Evolutionary conservation across 2,888 invertebrate species (phyloP).

Genomic region (Trichopoda pennipes): DNA sequence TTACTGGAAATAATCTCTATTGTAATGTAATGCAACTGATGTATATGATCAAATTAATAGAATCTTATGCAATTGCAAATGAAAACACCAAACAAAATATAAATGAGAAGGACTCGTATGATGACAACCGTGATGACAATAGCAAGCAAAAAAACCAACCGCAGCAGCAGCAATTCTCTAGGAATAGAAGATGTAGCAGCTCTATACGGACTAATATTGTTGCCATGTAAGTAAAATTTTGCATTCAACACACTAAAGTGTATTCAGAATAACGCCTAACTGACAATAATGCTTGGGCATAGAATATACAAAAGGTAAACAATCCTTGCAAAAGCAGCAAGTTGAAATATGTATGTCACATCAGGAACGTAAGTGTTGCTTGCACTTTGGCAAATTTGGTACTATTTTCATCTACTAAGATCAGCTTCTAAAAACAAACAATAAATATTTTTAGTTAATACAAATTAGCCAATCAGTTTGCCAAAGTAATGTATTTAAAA

Average conservation of each 20-base stretch:
- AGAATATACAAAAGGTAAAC: slow-evolving; percentile 15
- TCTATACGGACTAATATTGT: slow-evolving; percentile 45
- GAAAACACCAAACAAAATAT: slow-evolving; percentile 48
- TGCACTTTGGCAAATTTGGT: not conserved
- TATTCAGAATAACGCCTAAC: slow-evolving; percentile 44
- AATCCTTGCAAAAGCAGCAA: slow-evolving; percentile 5
- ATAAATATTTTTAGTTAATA: too few species aligned
- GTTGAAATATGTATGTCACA: slow-evolving; percentile 16
- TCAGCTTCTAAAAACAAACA: too few species aligned
- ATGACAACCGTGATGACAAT: slow-evolving; percentile 67
- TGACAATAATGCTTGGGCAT: slow-evolving; percentile 4
- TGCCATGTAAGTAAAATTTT: slow-evolving; percentile 51
- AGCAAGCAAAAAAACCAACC: slow-evolving; percentile 29
- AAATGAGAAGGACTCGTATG: slow-evolving; percentile 66
- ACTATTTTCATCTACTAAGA: not conserved
- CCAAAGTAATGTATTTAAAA: too few species aligned
- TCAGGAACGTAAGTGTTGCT: not conserved
- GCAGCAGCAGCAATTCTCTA: slow-evolving; percentile 1
- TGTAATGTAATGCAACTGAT: slow-evolving; percentile 52
- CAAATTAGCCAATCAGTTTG: too few species aligned
- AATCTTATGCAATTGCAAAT: slow-evolving; percentile 63
- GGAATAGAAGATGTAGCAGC: slow-evolving; percentile 18
- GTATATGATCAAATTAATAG: slow-evolving; percentile 66
- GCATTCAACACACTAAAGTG: slow-evolving; percentile 56
- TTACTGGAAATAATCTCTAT: slow-evolving; percentile 45